Evolutionary conservation across 2,888 invertebrate species (phyloP), one percentile per base, ranked within the genome.

Genomic region (Euzetes globulus): DNA sequence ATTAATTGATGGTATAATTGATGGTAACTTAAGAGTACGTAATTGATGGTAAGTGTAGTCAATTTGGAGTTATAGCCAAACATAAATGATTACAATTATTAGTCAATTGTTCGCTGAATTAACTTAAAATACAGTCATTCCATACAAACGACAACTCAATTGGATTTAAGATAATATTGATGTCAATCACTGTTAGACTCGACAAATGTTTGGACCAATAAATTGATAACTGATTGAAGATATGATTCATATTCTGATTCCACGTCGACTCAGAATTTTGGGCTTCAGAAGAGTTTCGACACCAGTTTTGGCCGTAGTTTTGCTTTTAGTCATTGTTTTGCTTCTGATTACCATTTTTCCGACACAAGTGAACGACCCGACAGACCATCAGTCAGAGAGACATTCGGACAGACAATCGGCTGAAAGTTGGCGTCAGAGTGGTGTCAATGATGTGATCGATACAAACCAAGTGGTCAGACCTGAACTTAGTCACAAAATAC

Each of bases 231-330:
- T 25, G 52, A 11, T 7, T 52, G 41, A 41, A 41, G 41, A 9
- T 13, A 60, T 60, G 60, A 17, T 60, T 33, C 60, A 60, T n/a
- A 60, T 33, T n/a, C 33, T 41, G 33, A 41, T 68, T 68, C 68
- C 68, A 68, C 68, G 68, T 68, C 68, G 68, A 68, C 60, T 60
- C 17, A 27, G 68, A 22, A 29, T 68, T n/a, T 22, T 68, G 13
- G 68, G 41, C 45, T 68, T 37, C 13, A 1, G 68, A 11, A 37
- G 68, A 1, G 13, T 41, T 19, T 68, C 68, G 37, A 22, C 68
- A 19, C 68, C 68, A 9, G 33, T 68, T 37, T 29, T 68, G 68
- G 68, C 45, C 9, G 19, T 68, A 15, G 37, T 68, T 68, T n/a
- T 68, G 33, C 6, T 68, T 19, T 37, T 68, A 41, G 19, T 68